Evolutionary conservation across 2,888 invertebrate species (phyloP).

Genomic region (Drosophila siamana): DNA sequence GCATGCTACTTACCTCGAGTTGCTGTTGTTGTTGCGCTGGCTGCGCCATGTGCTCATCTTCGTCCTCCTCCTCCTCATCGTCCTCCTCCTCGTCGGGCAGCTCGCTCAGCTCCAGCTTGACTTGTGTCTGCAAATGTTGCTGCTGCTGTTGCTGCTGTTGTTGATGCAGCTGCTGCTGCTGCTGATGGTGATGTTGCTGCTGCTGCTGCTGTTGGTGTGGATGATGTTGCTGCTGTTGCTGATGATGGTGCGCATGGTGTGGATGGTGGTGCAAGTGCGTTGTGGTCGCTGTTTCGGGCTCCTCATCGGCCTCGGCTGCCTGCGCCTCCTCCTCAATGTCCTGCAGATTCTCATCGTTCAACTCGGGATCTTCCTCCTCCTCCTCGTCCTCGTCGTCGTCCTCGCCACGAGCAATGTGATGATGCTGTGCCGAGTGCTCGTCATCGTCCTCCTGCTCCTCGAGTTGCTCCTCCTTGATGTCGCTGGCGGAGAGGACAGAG

Average conservation of each 20-base stretch:
- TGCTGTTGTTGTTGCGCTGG: conserved; percentile 36
- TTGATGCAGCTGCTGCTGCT: conserved; percentile 23
- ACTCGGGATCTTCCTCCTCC: conserved; percentile 82
- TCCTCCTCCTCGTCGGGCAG: conserved; percentile 66
- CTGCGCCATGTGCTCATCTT: conserved; percentile 47
- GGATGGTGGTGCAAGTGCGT: conserved; percentile 38
- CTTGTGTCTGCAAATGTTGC: conserved; percentile 61
- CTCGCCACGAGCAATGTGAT: not conserved
- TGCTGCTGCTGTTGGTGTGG: conserved; percentile 30
- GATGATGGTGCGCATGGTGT: conserved; percentile 17
- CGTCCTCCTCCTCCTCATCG: conserved; percentile 63
- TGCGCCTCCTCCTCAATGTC: conserved; percentile 83
- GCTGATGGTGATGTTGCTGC: conserved; percentile 29
- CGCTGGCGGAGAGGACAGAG: conserved; percentile 37
- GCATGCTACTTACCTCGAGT: conserved; percentile 39
- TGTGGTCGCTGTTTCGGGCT: conserved; percentile 57
- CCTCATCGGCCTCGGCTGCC: conserved; percentile 81
- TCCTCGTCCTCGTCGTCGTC: conserved; percentile 71
- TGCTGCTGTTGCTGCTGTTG: conserved; percentile 20
- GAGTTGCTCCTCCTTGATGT: conserved; percentile 58
- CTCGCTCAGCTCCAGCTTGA: conserved; percentile 78
- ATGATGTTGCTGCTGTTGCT: conserved; percentile 34
- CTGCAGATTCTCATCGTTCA: conserved; percentile 83
- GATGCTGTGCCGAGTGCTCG: conserved; percentile 38
- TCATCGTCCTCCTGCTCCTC: conserved; percentile 77